Evolutionary conservation across 2,113 vertebrate genomes (phyloP).

Genomic region (Gymnogyps californianus): DNA sequence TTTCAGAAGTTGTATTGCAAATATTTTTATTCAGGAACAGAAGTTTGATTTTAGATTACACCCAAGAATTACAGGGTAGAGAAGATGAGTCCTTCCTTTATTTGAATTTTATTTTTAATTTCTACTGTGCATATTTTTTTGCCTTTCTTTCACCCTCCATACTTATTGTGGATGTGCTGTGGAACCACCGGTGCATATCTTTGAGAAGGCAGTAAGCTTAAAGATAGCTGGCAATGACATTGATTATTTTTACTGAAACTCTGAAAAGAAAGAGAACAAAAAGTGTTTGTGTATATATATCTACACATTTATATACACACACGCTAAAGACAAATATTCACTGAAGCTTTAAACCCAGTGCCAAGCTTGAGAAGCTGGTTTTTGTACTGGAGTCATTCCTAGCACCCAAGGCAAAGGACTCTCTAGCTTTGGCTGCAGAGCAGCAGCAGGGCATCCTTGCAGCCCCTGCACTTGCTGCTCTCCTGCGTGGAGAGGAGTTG

Average conservation of each 20-base stretch:
- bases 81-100: neutral
- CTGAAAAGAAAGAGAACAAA: conserved; percentile 16
- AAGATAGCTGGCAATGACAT: neutral
- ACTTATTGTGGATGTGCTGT: neutral
- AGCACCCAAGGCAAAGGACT: neutral
- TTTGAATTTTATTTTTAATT: neutral
- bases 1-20: neutral
- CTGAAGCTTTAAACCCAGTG: neutral
- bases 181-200: neutral
- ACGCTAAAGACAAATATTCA: neutral
- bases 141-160: neutral
- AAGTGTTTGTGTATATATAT: neutral
- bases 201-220: neutral
- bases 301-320: neutral
- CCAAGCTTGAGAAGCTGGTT: neutral
- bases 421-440: neutral
- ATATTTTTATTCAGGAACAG: neutral
- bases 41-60: neutral
- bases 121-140: neutral
- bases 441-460: neutral
- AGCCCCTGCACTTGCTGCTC: neutral
- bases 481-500: neutral
- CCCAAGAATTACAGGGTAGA: neutral
- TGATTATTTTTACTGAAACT: neutral
- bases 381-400: neutral